A percentile compares a stretch with the other conserved stretches of the same genome.
These are phyloP conservation scores for Phenganax stokvisi DNA, from an alignment of 92 coral and sea anemone species.

Conservation along the genomic window DNA sequence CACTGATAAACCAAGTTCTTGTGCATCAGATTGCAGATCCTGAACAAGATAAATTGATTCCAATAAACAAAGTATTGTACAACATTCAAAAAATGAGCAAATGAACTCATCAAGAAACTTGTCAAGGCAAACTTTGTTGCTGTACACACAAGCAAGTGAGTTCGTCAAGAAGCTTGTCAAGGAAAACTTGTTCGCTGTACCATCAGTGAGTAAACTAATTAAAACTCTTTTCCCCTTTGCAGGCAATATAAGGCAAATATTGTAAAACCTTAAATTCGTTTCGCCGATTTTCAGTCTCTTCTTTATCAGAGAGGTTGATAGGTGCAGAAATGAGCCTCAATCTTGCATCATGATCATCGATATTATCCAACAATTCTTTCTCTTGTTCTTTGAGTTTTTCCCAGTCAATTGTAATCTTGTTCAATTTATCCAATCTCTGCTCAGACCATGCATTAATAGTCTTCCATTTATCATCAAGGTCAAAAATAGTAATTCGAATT, in stretches of 20 bases:
- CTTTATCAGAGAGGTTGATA: slow-evolving; percentile 27
- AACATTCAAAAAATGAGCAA: too few species aligned
- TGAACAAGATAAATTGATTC: background rate
- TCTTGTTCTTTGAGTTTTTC: slow-evolving; percentile 22
- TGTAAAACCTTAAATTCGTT: slow-evolving; percentile 27
- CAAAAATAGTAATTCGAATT: background rate
- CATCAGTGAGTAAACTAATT: too few species aligned
- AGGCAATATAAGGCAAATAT: background rate
- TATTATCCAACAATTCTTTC: slow-evolving; percentile 5
- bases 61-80: too few species aligned
- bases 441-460: slow-evolving; percentile 65
- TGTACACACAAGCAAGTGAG: too few species aligned
- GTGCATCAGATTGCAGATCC: slow-evolving; percentile 21
- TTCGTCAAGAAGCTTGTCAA: too few species aligned
- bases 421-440: slow-evolving; percentile 59
- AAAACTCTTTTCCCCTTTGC: background rate
- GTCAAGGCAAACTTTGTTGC: too few species aligned
- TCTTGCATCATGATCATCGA: slow-evolving; percentile 23
- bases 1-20: slow-evolving; percentile 15
- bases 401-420: slow-evolving; percentile 26
- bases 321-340: slow-evolving; percentile 13
- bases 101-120: too few species aligned
- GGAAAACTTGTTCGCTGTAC: too few species aligned
- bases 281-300: slow-evolving; percentile 17
- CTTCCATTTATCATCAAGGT: slow-evolving; percentile 58